A percentile compares a stretch with the other conserved stretches of the same genome.
Evolutionary conservation across 2,888 invertebrate species (phyloP).

Genomic region (Rhingia campestris): DNA sequence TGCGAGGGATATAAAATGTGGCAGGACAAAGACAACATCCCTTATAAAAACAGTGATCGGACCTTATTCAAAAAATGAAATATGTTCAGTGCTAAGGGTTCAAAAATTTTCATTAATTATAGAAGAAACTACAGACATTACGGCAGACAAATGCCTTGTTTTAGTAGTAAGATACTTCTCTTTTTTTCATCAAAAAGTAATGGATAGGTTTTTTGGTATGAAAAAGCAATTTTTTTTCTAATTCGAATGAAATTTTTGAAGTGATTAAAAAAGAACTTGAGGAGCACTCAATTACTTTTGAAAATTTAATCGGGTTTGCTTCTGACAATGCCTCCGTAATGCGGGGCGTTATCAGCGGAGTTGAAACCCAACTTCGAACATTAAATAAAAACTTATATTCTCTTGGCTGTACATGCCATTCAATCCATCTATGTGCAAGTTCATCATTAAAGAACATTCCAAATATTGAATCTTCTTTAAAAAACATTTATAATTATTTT

Average conservation of each 20-base stretch:
- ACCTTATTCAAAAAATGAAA: neutral
- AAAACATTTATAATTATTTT: constrained; percentile 27
- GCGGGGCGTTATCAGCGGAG: constrained; percentile 11
- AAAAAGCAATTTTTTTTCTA: constrained; percentile 10
- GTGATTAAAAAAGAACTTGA: constrained; percentile 5
- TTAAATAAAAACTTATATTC: constrained; percentile 3
- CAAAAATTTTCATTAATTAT: constrained; percentile 12
- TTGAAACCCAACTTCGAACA: constrained; percentile 12
- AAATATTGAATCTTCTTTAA: constrained; percentile 17
- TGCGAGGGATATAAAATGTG: too few relatives aligned
- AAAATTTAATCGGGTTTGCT: constrained; percentile 16
- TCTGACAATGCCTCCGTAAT: constrained; percentile 10
- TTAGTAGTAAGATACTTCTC: constrained; percentile 6
- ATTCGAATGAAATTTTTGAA: constrained; percentile 11
- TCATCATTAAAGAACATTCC: constrained; percentile 7
- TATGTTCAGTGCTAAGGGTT: neutral
- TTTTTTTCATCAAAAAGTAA: neutral
- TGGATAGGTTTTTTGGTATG: constrained; percentile 14
- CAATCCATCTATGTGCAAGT: constrained; percentile 11
- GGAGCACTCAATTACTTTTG: constrained; percentile 7
- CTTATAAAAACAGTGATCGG: constrained; percentile 7
- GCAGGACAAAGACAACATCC: constrained; percentile 12
- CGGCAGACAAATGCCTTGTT: constrained; percentile 12
- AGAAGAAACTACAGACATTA: constrained; percentile 6
- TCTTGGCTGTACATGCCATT: constrained; percentile 15